phyloP scores from a whole-genome alignment of 2,888 invertebrate species.

The Diadegma fenestrale region DNA sequence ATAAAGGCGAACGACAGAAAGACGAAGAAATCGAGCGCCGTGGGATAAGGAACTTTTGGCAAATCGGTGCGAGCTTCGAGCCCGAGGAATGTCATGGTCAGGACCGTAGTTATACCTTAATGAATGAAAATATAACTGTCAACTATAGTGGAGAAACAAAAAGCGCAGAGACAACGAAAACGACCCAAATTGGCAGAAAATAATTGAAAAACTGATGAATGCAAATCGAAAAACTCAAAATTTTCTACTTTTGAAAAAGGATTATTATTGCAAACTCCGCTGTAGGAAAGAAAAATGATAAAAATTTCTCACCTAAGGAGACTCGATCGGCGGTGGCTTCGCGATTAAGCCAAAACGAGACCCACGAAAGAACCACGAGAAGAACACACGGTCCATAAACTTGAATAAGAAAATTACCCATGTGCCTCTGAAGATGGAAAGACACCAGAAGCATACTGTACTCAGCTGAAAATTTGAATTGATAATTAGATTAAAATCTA shows the following conservation, averaged over 20 bases:
- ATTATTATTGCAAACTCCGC: background rate
- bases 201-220: background rate
- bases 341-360: conserved; percentile 93
- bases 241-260: background rate
- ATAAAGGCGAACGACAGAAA: conserved; percentile 93
- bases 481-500: too few species aligned
- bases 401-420: conserved; percentile 95
- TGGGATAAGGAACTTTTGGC: conserved; percentile 94
- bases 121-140: background rate
- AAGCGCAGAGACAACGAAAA: too few species aligned
- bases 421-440: conserved; percentile 92
- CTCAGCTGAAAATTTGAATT: conserved; percentile 86
- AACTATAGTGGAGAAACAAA: background rate
- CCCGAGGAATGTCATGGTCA: conserved; percentile 94
- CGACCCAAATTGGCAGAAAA: too few species aligned
- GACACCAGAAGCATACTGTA: conserved; percentile 91
- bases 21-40: conserved; percentile 94
- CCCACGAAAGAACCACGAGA: conserved; percentile 94
- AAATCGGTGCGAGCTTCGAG: conserved; percentile 92
- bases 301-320: conserved; percentile 88
- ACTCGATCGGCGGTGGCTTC: conserved; percentile 94
- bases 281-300: background rate
- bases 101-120: conserved; percentile 92
- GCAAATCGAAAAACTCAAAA: background rate
- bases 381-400: conserved; percentile 94